Evolutionary conservation across 2,113 vertebrate species (phyloP), one percentile per base, ranked within the genome.

Genomic region (Pluvianellus socialis): DNA sequence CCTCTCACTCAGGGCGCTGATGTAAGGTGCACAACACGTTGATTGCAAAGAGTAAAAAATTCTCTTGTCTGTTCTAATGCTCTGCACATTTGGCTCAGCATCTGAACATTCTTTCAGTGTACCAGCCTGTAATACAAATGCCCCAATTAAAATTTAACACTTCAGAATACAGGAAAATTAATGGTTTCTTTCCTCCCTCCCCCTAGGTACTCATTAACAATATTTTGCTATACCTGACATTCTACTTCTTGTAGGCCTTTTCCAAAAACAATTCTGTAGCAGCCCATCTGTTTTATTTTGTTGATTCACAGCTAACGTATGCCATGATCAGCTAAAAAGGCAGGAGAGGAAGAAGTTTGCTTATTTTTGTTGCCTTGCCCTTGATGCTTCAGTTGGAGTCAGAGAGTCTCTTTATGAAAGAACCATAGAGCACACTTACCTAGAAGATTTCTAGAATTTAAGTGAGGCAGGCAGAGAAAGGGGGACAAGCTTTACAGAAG

Each of bases 121-220:
- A 62, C 62, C 18, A 65, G n/a, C 28, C 83, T 94, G 68, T 68
- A 94, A 81, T 70, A 87, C 89, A 94, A 92, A 76, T 85, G n/a
- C 26, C 32, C 58, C 74, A 95, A 92, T 94, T 95, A 94, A 94
- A 94, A 95, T 89, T n/a, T 92, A 97, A 94, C 80, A 91, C 92
- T 90, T 79, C 73, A 94, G 45, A 92, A 89, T 92, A 53, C 58
- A 87, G 49, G 74, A 81, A 90, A 94, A 94, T 85, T 81, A 96
- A 85, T 72, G 40, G 24, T 62, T 96, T 91, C 62, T 61, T 82
- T 90, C 44, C 70, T 79, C 47, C 63, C 66, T 95, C 27, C 49
- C 59, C 42, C 49, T 72, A 79, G 86, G 70, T 79, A 66, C 91
- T 95, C 77, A 44, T 95, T 96, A 95, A 65, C 80, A 72, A 33